Percentiles rank a stretch among this genome's conserved stretches.
Evolutionary conservation across 2,113 vertebrate species (phyloP).

Genomic region (Aplodontia rufa): DNA sequence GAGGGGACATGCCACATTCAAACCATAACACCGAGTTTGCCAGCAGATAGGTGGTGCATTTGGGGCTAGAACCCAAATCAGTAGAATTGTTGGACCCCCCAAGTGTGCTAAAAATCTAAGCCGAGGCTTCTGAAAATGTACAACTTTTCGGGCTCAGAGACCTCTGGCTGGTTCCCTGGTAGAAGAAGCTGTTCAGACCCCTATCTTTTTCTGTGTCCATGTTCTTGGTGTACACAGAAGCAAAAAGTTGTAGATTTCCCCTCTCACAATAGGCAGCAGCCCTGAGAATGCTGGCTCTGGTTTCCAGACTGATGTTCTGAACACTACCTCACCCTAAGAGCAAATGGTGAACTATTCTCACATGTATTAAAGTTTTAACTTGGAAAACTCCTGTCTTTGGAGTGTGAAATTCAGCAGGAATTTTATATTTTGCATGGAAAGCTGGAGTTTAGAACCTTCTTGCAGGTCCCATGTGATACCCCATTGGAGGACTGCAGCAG

Average conservation of each 20-base stretch:
- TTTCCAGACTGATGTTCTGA: constrained; percentile 57
- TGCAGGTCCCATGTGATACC: not conserved
- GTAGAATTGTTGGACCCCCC: not conserved
- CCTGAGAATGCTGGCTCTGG: not conserved
- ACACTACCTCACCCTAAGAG: constrained; percentile 47
- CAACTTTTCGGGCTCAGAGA: not conserved
- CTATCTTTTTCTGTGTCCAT: not conserved
- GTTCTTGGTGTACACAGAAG: not conserved
- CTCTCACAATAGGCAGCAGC: not conserved
- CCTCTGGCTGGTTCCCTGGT: not conserved
- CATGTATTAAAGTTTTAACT: constrained; percentile 64
- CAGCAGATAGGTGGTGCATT: not conserved
- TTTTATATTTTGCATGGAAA: not conserved
- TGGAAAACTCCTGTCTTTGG: constrained; percentile 53
- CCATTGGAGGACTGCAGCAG: not conserved
- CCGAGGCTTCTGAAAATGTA: not conserved
- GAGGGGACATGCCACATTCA: not conserved
- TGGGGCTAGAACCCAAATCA: not conserved
- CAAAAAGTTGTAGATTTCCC: not conserved
- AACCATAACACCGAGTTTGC: not conserved
- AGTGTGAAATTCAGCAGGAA: not conserved
- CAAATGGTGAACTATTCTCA: constrained; percentile 65
- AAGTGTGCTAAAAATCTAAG: not conserved
- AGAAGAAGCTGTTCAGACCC: not conserved
- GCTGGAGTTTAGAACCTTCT: not conserved